Base-by-base conservation (phyloP, 1,140 invertebrate species). In the Melanaphis sacchari region DNA sequence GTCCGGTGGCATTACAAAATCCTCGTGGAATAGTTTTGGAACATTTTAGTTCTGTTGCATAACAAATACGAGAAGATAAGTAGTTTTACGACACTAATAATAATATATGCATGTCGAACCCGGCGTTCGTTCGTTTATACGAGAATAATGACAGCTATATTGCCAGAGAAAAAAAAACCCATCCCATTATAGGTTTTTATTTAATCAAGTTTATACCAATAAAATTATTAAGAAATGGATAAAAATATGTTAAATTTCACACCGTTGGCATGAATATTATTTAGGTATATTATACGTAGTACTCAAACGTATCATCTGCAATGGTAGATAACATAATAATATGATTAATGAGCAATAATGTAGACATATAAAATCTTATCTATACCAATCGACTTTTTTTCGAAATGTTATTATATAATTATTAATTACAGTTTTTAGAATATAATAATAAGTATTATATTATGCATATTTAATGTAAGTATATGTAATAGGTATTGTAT, bases 201-300 rank as follows among this genome's bases (percentile, higher is more conserved):
- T 2, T 38, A 21, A 82, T 82, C 76, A 36, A 24, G 76, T 82
- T 82, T 82, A 15, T n/a, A 66, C 18, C 36, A 38, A 81, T 81
- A 38, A 38, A 36, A 36, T 76, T 81, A 38, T 81, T 81, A 38
- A 81, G 36, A 38, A 82, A 82, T 38, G 36, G 76, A 24, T n/a
- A 24, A 82, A 82, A 82, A 82, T 82, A 82, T 38, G 38, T 82
- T 38, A 38, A 82, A 82, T 82, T 82, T 82, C 76, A 82, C 76
- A 38, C 76, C 4, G 59, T 18, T n/a, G 31, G 59, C 31, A 76
- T n/a, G 15, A n/a, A 76, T n/a, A 76, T 76, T n/a, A 15, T 24
- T 24, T 66, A 31, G 0, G 26, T 59, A 59, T 66, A 31, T 66
- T 21, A 21, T 21, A 49, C 15, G 46, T 49, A 36, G 4, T 76